These are phyloP conservation scores for Drosophila tripunctata DNA, from an alignment of 2,888 invertebrate genomes.

Conservation along the genomic window DNA sequence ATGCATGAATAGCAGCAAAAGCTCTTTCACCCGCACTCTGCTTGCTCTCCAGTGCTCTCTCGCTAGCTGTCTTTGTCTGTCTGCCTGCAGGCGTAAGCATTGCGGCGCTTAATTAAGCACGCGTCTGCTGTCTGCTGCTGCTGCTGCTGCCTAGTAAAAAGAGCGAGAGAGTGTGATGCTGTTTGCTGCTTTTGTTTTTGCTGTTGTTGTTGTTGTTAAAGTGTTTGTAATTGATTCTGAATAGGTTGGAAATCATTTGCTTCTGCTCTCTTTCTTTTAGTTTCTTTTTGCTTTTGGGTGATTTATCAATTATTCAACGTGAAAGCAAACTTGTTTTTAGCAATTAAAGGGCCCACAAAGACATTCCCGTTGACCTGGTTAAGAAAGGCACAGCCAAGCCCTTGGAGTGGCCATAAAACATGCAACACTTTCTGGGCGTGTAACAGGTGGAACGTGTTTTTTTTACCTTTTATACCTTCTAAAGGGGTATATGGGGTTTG, in stretches of 20 bases:
- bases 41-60: conserved; percentile 8
- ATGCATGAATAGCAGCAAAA: conserved; percentile 26
- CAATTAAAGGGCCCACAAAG: conserved; percentile 41
- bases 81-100: conserved; percentile 31
- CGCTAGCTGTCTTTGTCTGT: conserved; percentile 7
- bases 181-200: conserved; percentile 16
- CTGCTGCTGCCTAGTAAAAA: conserved; percentile 35
- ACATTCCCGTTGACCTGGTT: conserved; percentile 42
- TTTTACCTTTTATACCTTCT: conserved; percentile 21
- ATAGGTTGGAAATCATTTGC: conserved; percentile 42
- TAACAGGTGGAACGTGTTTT: conserved; percentile 58
- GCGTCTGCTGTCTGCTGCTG: too few species aligned
- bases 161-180: conserved; percentile 12
- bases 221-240: conserved; percentile 54
- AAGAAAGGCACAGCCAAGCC: conserved; percentile 14
- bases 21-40: conserved; percentile 21
- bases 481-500: too few species aligned
- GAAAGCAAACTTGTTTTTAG: conserved; percentile 43
- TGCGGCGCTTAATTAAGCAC: conserved; percentile 72
- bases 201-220: conserved; percentile 18
- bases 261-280: conserved; percentile 23
- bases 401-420: conserved; percentile 26
- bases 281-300: conserved; percentile 14
- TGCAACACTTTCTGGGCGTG: conserved; percentile 12
- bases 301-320: conserved; percentile 59